A percentile compares a stretch with the other conserved stretches of the same genome.
Evolutionary conservation across 1,140 invertebrate genomes (phyloP).

Genomic region (Drosophila pectinifera): DNA sequence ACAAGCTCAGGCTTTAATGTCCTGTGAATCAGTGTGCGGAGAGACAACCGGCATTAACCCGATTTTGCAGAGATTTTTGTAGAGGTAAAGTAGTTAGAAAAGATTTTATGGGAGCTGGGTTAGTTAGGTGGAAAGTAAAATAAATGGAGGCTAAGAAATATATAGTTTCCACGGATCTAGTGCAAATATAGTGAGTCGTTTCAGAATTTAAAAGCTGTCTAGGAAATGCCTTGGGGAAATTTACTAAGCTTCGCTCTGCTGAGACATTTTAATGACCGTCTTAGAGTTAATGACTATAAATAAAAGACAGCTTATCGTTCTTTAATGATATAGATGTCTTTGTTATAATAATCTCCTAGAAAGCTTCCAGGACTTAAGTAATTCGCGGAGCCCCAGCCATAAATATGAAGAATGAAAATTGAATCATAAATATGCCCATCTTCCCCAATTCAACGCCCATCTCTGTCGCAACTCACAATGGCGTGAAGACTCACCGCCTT

Average conservation of each 20-base stretch:
- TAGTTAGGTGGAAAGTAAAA: neutral
- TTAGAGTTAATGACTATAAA: too few relatives aligned
- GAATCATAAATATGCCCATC: conserved; percentile 28
- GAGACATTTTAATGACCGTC: too few relatives aligned
- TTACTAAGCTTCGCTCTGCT: too few relatives aligned
- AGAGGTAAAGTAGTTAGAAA: neutral
- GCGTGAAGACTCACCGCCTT: neutral
- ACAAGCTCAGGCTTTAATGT: conserved; percentile 18
- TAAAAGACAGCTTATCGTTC: too few relatives aligned
- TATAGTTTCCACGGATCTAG: neutral
- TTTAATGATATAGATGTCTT: too few relatives aligned
- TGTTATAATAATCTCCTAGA: neutral
- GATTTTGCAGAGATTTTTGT: conserved; percentile 6
- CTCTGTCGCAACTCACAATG: neutral
- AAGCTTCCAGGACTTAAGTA: neutral
- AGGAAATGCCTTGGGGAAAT: too few relatives aligned
- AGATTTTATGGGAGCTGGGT: neutral
- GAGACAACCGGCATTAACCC: conserved; percentile 1
- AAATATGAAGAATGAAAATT: conserved; percentile 1
- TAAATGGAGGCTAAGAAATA: neutral
- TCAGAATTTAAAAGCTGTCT: too few relatives aligned
- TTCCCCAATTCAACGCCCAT: conserved; percentile 1
- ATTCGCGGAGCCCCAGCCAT: too few relatives aligned
- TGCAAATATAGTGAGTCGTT: too few relatives aligned
- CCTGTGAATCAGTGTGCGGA: conserved; percentile 2